Percentiles rank a stretch among this genome's conserved stretches.
phyloP scores from a whole-genome alignment of 2,113 vertebrate genomes.

The Acrocephalus kingi region DNA sequence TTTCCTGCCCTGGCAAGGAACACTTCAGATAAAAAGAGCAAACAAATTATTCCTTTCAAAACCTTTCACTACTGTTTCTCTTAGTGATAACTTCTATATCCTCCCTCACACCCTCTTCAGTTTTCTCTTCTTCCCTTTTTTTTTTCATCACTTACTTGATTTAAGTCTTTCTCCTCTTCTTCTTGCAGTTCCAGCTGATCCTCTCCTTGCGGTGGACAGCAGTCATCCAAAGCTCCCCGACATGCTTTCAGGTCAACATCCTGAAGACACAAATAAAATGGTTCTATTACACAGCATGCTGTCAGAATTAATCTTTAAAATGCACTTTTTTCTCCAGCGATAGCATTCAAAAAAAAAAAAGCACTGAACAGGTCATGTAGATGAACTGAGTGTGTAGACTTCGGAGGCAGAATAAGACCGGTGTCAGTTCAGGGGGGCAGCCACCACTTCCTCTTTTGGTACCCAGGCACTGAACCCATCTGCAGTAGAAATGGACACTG shows the following conservation, averaged over 20 bases:
- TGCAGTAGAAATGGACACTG: neutral
- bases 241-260: conserved; percentile 22
- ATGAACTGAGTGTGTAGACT: neutral
- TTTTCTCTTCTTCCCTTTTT: neutral
- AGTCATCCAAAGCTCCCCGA: neutral
- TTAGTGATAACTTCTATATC: neutral
- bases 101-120: neutral
- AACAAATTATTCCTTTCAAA: neutral
- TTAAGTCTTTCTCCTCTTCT: neutral
- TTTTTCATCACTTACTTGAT: neutral
- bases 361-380: neutral
- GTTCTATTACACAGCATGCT: neutral
- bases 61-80: neutral
- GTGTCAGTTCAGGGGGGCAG: neutral
- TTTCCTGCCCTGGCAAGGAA: neutral
- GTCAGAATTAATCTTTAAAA: neutral
- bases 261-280: neutral
- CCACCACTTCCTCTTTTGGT: neutral
- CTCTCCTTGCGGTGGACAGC: neutral
- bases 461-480: neutral
- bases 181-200: neutral
- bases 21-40: neutral
- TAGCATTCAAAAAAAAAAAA: neutral
- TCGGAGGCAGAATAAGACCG: neutral
- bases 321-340: neutral